A percentile compares a stretch with the other conserved stretches of the same genome.
phyloP scores from a whole-genome alignment of 2,888 invertebrate species.

The Osmoderma eremita region DNA sequence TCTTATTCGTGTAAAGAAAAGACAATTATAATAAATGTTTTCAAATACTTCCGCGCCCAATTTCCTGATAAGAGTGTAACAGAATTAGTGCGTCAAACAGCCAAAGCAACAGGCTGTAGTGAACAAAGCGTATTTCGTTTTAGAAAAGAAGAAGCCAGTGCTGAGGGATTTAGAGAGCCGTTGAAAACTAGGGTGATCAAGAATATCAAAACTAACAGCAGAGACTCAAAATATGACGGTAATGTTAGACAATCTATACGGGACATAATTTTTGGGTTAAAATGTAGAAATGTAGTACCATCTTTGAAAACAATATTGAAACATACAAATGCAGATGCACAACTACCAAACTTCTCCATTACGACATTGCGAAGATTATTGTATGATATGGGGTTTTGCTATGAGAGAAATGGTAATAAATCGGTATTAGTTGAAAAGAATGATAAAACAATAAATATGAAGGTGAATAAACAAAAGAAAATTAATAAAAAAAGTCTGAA shows the following conservation, averaged over 20 bases:
- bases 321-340: conserved; percentile 54
- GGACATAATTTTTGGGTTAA: conserved; percentile 59
- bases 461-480: neutral
- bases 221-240: conserved; percentile 60
- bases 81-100: conserved; percentile 58
- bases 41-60: conserved; percentile 60
- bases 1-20: conserved; percentile 62
- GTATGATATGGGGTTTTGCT: conserved; percentile 62
- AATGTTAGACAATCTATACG: conserved; percentile 58
- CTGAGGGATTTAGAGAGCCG: conserved; percentile 60
- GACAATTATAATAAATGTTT: conserved; percentile 62
- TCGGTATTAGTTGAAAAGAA: conserved; percentile 57
- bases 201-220: conserved; percentile 60
- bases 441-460: conserved; percentile 25
- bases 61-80: conserved; percentile 59
- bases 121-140: conserved; percentile 62
- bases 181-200: conserved; percentile 60
- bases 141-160: conserved; percentile 61
- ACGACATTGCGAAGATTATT: conserved; percentile 60
- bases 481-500: neutral
- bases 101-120: conserved; percentile 63
- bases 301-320: conserved; percentile 60
- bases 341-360: conserved; percentile 59
- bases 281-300: conserved; percentile 57
- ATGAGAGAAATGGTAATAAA: conserved; percentile 60